These are phyloP conservation scores for Tragulus kanchil DNA, from an alignment of 2,113 vertebrate genomes.

Conservation along the genomic window DNA sequence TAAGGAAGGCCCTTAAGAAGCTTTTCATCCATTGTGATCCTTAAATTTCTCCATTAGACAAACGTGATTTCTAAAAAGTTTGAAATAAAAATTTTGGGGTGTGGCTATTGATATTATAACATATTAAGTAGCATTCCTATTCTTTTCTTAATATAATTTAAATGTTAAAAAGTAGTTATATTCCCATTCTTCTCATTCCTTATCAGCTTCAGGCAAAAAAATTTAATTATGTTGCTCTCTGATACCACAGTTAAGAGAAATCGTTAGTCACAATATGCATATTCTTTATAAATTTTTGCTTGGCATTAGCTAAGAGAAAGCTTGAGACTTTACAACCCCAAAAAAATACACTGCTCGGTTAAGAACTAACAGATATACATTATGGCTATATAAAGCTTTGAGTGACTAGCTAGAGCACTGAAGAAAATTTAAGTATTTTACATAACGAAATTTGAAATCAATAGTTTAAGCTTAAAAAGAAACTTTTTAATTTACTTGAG, in stretches of 20 bases:
- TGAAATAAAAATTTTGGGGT: neutral
- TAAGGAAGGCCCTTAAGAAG: neutral
- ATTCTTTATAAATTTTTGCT: neutral
- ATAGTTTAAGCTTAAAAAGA: neutral
- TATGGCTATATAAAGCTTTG: neutral
- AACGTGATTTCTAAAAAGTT: neutral
- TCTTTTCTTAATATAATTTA: constrained; percentile 4
- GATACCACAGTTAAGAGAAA: constrained; percentile 1
- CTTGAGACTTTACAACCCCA: neutral
- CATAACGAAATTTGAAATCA: neutral
- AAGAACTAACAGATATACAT: neutral
- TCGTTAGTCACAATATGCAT: neutral
- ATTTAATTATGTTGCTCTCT: neutral
- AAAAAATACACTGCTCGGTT: constrained; percentile 28
- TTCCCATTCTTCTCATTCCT: neutral
- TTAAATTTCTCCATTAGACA: neutral
- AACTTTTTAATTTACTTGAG: neutral
- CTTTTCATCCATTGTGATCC: neutral
- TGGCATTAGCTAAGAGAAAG: neutral
- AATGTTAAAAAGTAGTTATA: constrained; percentile 36
- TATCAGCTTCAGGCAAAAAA: neutral
- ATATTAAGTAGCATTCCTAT: neutral
- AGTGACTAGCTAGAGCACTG: neutral
- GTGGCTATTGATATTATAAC: constrained; percentile 12
- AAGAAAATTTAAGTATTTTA: neutral